Percentiles rank a stretch among this genome's conserved stretches.
Evolutionary conservation across 2,113 vertebrate species (phyloP).

Genomic region (Apodemus sylvaticus): DNA sequence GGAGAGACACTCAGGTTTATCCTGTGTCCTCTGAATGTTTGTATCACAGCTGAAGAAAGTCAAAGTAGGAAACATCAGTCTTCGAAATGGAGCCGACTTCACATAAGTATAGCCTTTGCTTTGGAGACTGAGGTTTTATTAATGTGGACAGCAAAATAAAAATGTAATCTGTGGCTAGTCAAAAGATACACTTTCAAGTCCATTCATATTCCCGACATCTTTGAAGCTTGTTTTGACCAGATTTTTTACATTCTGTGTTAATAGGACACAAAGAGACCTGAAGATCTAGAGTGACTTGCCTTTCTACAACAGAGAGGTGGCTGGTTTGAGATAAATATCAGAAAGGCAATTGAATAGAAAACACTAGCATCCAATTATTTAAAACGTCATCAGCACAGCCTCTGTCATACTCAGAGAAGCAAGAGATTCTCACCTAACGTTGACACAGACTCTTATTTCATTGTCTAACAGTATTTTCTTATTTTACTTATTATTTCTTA

Average conservation of each 20-base stretch:
- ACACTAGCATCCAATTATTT: too few species aligned
- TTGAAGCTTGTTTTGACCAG: neutral
- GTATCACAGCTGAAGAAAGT: neutral
- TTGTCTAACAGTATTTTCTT: neutral
- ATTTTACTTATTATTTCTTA: neutral
- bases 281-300: too few species aligned
- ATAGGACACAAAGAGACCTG: too few species aligned
- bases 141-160: neutral
- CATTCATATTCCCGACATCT: neutral
- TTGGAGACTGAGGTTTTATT: neutral
- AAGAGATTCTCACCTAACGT: neutral
- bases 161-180: too few species aligned
- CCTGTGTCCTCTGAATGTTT: neutral
- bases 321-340: too few species aligned
- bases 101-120: neutral
- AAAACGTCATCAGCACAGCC: too few species aligned
- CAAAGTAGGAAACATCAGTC: neutral
- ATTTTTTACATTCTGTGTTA: too few species aligned
- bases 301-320: too few species aligned
- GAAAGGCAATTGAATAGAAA: too few species aligned
- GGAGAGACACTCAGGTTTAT: neutral
- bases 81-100: neutral
- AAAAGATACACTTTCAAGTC: neutral
- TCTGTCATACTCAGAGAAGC: neutral
- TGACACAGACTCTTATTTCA: neutral